Evolutionary conservation across 2,797 vertebrate species (phyloP).

Genomic region (Luscinia megarhynchos): DNA sequence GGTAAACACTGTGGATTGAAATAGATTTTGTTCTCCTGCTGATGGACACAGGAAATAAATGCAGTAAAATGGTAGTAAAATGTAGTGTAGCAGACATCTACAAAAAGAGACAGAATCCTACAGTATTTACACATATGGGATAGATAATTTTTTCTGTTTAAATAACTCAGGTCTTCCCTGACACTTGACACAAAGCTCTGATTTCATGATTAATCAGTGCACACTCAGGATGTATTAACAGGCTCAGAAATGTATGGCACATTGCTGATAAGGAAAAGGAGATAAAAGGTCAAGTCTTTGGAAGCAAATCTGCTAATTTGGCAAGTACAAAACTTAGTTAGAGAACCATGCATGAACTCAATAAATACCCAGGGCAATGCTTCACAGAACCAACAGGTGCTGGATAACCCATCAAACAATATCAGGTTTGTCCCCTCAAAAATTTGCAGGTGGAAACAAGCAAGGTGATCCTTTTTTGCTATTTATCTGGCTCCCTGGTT

Average conservation of each 20-base stretch:
- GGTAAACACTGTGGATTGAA: slow-evolving; percentile 78
- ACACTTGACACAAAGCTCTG: slow-evolving; percentile 88
- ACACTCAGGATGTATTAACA: slow-evolving; percentile 89
- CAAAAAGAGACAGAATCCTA: neutral
- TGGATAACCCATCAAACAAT: slow-evolving; percentile 87
- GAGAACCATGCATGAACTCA: slow-evolving; percentile 66
- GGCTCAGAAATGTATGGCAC: slow-evolving; percentile 87
- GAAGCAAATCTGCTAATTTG: slow-evolving; percentile 74
- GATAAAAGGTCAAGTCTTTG: slow-evolving; percentile 86
- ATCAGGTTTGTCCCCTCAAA: slow-evolving; percentile 68
- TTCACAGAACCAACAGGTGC: slow-evolving; percentile 78
- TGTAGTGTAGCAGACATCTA: neutral
- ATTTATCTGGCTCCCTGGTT: slow-evolving; percentile 88
- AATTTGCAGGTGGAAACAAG: slow-evolving; percentile 88
- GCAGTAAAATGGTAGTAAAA: neutral
- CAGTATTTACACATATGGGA: slow-evolving; percentile 81
- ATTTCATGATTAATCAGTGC: slow-evolving; percentile 89
- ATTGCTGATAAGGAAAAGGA: slow-evolving; percentile 89
- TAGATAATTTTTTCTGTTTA: slow-evolving; percentile 87
- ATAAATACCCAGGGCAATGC: slow-evolving; percentile 67
- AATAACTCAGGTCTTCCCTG: slow-evolving; percentile 82
- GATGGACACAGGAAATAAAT: neutral
- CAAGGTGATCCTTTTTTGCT: slow-evolving; percentile 90
- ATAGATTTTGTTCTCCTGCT: neutral
- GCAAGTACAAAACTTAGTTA: slow-evolving; percentile 81